Percentiles rank a stretch among this genome's conserved stretches.
These are phyloP conservation scores for Uloborus plumipes DNA, from an alignment of 2,888 invertebrate species.

Conservation along the genomic window DNA sequence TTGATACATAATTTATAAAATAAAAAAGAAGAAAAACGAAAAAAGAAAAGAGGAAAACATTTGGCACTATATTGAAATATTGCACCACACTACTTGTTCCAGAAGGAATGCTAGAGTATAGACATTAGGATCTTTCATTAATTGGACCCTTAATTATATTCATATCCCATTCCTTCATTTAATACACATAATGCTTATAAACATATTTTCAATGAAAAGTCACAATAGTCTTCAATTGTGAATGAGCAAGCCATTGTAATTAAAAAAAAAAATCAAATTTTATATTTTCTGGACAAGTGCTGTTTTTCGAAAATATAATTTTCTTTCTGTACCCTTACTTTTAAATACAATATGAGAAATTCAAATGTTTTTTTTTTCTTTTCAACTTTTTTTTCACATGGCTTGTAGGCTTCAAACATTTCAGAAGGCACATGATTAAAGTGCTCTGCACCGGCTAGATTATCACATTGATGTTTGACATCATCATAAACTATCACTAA, in stretches of 20 bases:
- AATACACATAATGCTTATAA: constrained; percentile 26
- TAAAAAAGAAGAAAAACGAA: not conserved
- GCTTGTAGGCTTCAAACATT: constrained; percentile 59
- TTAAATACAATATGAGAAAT: constrained; percentile 43
- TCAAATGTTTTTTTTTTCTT: constrained; percentile 43
- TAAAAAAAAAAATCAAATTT: constrained; percentile 22
- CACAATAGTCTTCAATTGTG: constrained; percentile 22
- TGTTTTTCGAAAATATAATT: constrained; percentile 57
- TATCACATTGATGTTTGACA: constrained; percentile 65
- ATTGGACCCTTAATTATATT: constrained; percentile 60
- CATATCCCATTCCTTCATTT: constrained; percentile 41
- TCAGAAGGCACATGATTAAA: constrained; percentile 63
- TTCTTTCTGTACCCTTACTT: constrained; percentile 10
- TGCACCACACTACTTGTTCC: constrained; percentile 57
- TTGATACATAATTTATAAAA: constrained; percentile 34
- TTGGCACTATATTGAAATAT: constrained; percentile 62
- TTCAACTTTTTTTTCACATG: constrained; percentile 12
- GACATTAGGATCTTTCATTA: constrained; percentile 53
- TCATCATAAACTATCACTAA: constrained; percentile 62
- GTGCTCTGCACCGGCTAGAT: constrained; percentile 64
- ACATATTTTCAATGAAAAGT: constrained; percentile 9
- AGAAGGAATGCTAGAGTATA: constrained; percentile 59
- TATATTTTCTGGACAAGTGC: constrained; percentile 43
- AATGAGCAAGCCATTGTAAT: constrained; percentile 41
- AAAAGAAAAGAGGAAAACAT: constrained; percentile 26